phyloP scores from a whole-genome alignment of 2,113 vertebrate species.

The Eulacestoma nigropectus region DNA sequence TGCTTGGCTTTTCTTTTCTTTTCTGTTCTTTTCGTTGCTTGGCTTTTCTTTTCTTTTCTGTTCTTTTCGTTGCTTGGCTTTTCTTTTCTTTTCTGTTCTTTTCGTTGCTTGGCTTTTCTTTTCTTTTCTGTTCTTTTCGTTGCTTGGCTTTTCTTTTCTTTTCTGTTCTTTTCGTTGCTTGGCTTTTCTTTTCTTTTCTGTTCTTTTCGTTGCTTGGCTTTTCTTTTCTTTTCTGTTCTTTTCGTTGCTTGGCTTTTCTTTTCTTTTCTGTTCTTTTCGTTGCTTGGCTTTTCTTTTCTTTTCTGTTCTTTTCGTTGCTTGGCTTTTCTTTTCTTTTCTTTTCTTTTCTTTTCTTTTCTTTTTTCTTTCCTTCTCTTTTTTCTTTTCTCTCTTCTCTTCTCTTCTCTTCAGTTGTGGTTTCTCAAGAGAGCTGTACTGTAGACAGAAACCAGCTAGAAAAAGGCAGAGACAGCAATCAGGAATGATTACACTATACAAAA shows the following conservation, averaged over 20 bases:
- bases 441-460: slow-evolving; percentile 21
- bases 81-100: not conserved
- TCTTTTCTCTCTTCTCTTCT: not conserved
- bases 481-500: slow-evolving; percentile 45
- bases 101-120: no score
- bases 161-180: no score
- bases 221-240: not conserved
- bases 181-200: not conserved
- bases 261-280: not conserved
- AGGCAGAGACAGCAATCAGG: slow-evolving; percentile 16
- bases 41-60: not conserved
- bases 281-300: not conserved
- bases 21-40: no score
- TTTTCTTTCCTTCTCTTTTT: not conserved
- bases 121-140: not conserved
- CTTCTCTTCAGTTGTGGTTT: not conserved
- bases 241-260: no score
- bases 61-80: not conserved
- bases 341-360: not conserved
- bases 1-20: not conserved
- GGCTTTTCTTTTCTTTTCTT: not conserved
- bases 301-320: not conserved
- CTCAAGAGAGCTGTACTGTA: not conserved
- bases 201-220: not conserved
- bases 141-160: no score